Conservation (phyloP, 2,113 vertebrate genomes). For the Hippocampus zosterae region DNA sequence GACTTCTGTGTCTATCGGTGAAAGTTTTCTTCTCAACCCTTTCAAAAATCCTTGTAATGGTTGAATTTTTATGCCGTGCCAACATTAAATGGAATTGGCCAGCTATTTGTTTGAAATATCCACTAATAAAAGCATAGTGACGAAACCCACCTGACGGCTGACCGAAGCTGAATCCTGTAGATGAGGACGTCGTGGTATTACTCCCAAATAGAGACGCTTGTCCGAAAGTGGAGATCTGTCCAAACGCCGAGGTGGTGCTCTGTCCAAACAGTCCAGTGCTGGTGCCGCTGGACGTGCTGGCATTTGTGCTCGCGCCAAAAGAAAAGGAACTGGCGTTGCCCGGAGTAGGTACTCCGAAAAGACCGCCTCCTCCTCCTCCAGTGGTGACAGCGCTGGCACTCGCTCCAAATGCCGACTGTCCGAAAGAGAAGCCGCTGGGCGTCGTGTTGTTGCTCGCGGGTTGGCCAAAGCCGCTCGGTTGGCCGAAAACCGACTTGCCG, state of each 20-base stretch:
- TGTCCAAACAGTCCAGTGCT: slow-evolving; percentile 78
- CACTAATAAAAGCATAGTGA: neutral
- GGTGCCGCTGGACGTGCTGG: slow-evolving; percentile 67
- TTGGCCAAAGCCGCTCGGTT: slow-evolving; percentile 79
- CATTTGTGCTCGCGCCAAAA: slow-evolving; percentile 69
- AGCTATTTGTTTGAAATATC: neutral
- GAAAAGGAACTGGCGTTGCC: slow-evolving; percentile 79
- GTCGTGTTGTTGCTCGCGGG: slow-evolving; percentile 60
- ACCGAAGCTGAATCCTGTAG: slow-evolving; percentile 86
- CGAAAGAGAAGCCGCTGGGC: slow-evolving; percentile 76
- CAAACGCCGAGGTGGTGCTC: slow-evolving; percentile 74
- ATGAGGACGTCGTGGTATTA: slow-evolving; percentile 77
- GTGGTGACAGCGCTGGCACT: slow-evolving; percentile 48
- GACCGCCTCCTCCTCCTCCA: slow-evolving; percentile 50
- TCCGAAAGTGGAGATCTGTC: slow-evolving; percentile 81
- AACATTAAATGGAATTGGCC: neutral
- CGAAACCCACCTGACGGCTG: slow-evolving; percentile 78
- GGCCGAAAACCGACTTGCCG: slow-evolving; percentile 79
- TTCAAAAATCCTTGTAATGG: no score
- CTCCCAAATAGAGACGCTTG: slow-evolving; percentile 80
- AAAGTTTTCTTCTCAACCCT: no score
- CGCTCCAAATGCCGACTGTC: slow-evolving; percentile 71
- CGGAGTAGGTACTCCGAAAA: slow-evolving; percentile 75
- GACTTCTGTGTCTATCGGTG: no score
- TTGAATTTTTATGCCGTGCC: no score